Evolutionary conservation across 2,113 vertebrate genomes (phyloP).

Genomic region (Cichladusa arquata): DNA sequence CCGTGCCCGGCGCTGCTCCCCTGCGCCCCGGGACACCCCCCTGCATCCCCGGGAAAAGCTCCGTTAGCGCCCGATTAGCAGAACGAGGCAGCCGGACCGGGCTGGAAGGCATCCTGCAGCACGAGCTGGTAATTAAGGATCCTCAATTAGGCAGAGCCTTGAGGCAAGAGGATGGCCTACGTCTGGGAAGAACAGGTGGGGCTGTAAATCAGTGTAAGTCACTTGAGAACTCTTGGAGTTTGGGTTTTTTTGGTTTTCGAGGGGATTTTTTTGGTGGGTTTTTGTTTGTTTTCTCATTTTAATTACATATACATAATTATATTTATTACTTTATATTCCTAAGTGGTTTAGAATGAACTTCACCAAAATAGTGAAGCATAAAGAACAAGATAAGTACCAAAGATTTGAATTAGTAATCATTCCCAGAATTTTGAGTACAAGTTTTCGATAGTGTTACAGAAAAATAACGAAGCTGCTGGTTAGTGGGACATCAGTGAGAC

Average conservation of each 20-base stretch:
- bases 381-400: not conserved
- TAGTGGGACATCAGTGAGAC: not conserved
- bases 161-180: not conserved
- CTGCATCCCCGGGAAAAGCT: not conserved
- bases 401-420: not conserved
- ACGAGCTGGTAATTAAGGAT: not conserved
- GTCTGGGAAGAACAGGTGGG: not conserved
- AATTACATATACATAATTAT: not conserved
- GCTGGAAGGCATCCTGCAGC: not conserved
- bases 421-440: not conserved
- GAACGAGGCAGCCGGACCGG: not conserved
- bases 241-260: rapidly evolving
- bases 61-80: not conserved
- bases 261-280: not conserved
- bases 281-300: not conserved
- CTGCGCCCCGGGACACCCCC: too few species aligned
- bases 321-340: not conserved
- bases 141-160: not conserved
- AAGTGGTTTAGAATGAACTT: not conserved
- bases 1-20: not conserved
- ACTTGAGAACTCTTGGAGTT: not conserved
- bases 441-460: not conserved
- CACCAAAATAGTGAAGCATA: not conserved
- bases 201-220: not conserved
- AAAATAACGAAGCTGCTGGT: not conserved